Percentiles rank a stretch among this genome's conserved stretches.
Evolutionary conservation across 2,888 invertebrate genomes (phyloP).

Genomic region (Desoria tigrina): DNA sequence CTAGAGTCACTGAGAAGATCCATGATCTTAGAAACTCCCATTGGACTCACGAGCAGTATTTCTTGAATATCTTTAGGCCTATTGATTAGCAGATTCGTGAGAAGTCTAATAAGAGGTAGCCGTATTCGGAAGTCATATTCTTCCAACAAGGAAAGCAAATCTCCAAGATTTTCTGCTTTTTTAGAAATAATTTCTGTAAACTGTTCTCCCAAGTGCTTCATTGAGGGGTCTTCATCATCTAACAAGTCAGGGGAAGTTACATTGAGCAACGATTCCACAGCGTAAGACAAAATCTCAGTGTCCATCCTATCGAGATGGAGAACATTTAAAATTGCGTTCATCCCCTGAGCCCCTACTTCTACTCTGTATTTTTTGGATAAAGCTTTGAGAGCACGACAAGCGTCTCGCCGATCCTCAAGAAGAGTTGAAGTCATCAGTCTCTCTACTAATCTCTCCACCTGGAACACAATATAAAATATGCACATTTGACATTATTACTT

Average conservation of each 20-base stretch:
- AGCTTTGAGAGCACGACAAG: slow-evolving; percentile 90
- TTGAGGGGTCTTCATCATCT: slow-evolving; percentile 66
- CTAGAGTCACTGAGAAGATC: slow-evolving; percentile 90
- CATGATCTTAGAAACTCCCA: slow-evolving; percentile 97
- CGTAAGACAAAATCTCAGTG: slow-evolving; percentile 87
- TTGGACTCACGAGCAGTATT: slow-evolving; percentile 83
- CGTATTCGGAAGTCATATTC: slow-evolving; percentile 94
- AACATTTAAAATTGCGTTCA: slow-evolving; percentile 71
- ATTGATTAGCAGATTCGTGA: slow-evolving; percentile 84
- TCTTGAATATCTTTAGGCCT: slow-evolving; percentile 84
- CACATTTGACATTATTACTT: too few relatives aligned
- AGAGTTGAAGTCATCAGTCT: slow-evolving; percentile 89
- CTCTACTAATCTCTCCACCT: slow-evolving; percentile 80
- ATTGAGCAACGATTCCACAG: slow-evolving; percentile 88
- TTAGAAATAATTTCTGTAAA: slow-evolving; percentile 98
- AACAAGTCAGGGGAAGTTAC: slow-evolving; percentile 79
- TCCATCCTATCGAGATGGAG: slow-evolving; percentile 86
- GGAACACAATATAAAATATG: slow-evolving; percentile 12
- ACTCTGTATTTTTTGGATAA: slow-evolving; percentile 87
- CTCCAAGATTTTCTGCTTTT: slow-evolving; percentile 76
- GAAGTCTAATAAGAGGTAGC: slow-evolving; percentile 82
- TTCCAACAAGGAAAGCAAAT: slow-evolving; percentile 81
- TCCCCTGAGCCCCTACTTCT: slow-evolving; percentile 93
- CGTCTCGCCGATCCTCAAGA: slow-evolving; percentile 92
- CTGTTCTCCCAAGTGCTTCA: slow-evolving; percentile 72